These are phyloP conservation scores for Mythimna loreyi DNA, from an alignment of 2,888 invertebrate species.

Conservation along the genomic window DNA sequence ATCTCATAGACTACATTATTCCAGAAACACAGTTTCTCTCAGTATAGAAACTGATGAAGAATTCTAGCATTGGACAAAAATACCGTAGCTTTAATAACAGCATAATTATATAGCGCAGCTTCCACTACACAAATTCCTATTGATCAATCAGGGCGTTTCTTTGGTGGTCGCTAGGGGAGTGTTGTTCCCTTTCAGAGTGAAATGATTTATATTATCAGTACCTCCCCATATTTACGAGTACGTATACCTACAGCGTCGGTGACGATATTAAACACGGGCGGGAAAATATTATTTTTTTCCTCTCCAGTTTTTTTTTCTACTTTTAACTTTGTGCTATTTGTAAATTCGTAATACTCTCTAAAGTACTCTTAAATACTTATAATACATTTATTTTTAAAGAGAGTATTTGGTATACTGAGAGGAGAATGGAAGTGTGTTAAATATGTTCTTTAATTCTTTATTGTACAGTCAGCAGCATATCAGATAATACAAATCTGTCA, in stretches of 20 bases:
- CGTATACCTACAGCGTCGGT: conserved; percentile 24
- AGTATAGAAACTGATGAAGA: too few relatives aligned
- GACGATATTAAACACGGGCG: conserved; percentile 7
- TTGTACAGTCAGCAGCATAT: too few relatives aligned
- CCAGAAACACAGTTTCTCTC: too few relatives aligned
- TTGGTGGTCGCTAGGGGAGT: conserved; percentile 58
- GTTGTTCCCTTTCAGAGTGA: conserved; percentile 57
- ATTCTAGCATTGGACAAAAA: too few relatives aligned
- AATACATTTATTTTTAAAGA: neutral
- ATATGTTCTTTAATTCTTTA: too few relatives aligned
- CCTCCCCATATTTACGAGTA: conserved; percentile 51
- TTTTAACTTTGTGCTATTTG: neutral
- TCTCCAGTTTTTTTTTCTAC: too few relatives aligned
- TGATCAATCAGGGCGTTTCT: conserved; percentile 65
- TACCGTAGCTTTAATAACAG: neutral
- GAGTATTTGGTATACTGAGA: neutral
- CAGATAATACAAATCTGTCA: too few relatives aligned
- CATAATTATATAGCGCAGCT: conserved; percentile 29
- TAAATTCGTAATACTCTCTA: neutral
- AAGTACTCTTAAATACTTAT: too few relatives aligned
- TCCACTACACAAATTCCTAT: conserved; percentile 30
- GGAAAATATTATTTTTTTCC: neutral
- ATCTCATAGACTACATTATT: too few relatives aligned
- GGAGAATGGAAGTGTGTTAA: neutral
- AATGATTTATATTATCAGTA: conserved; percentile 65